Evolutionary conservation across 2,797 vertebrate species (phyloP).

Genomic region (Macropodus opercularis): DNA sequence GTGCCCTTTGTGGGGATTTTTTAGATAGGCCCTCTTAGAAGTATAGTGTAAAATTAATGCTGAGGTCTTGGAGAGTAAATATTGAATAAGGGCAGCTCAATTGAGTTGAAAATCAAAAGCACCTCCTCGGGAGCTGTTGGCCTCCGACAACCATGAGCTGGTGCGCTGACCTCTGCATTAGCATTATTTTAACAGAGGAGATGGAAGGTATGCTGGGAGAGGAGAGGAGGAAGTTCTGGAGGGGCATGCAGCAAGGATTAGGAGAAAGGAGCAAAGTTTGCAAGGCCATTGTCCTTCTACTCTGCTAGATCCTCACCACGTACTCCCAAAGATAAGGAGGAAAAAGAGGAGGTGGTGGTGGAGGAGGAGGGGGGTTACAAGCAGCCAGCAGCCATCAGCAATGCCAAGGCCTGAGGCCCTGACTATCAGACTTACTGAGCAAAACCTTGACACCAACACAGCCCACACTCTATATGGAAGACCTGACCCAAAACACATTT

Average conservation of each 20-base stretch:
- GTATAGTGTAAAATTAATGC: constrained; percentile 77
- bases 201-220: constrained; percentile 63
- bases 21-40: constrained; percentile 65
- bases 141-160: constrained; percentile 71
- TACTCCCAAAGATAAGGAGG: constrained; percentile 41
- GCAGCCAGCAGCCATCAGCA: constrained; percentile 68
- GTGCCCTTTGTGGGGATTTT: constrained; percentile 58
- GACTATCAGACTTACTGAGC: constrained; percentile 66
- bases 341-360: constrained; percentile 50
- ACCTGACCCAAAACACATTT: constrained; percentile 74
- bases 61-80: constrained; percentile 82
- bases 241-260: constrained; percentile 30
- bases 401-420: constrained; percentile 76
- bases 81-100: constrained; percentile 82
- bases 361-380: constrained; percentile 62
- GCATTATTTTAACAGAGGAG: constrained; percentile 79
- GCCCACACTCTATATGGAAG: constrained; percentile 76
- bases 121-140: constrained; percentile 77
- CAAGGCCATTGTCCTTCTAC: constrained; percentile 59
- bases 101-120: constrained; percentile 78
- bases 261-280: constrained; percentile 57
- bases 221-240: constrained; percentile 32
- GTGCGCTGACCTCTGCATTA: constrained; percentile 80
- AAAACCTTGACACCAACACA: constrained; percentile 75
- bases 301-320: constrained; percentile 46